Percentiles rank a stretch among this genome's conserved stretches.
Conservation (phyloP, 1,140 invertebrate species). For the Leptinotarsa defecta region DNA sequence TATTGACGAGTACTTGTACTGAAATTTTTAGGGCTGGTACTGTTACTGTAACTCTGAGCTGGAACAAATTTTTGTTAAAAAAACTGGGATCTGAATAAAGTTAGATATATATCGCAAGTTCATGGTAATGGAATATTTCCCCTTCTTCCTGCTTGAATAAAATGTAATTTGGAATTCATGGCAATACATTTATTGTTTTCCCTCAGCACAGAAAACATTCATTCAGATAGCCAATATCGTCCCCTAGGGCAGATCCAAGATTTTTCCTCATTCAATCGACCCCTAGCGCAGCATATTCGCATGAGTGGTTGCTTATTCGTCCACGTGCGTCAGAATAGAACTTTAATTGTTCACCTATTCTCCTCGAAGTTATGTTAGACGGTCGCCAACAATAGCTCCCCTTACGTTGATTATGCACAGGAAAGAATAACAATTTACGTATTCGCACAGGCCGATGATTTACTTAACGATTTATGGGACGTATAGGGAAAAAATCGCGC, state of each 20-base stretch:
- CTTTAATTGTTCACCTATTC: constrained; percentile 32
- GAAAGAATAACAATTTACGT: constrained; percentile 32
- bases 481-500: constrained; percentile 12
- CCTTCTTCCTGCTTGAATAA: no score
- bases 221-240: constrained; percentile 3
- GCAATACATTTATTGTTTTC: constrained; percentile 1
- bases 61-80: no score
- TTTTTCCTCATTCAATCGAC: constrained; percentile 1
- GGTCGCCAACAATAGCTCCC: constrained; percentile 25
- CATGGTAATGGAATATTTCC: no score
- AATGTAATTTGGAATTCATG: no score
- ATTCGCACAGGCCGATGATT: constrained; percentile 30
- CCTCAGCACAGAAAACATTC: not conserved
- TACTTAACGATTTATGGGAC: constrained; percentile 29
- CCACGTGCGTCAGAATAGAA: constrained; percentile 29
- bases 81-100: no score
- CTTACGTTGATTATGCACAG: constrained; percentile 24
- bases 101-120: no score
- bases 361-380: constrained; percentile 28
- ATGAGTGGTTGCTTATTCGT: constrained; percentile 29
- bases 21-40: no score
- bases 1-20: no score
- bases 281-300: constrained; percentile 11
- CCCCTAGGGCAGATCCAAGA: not conserved
- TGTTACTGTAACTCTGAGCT: no score